phyloP scores from a whole-genome alignment of 2,888 invertebrate genomes.

The Deilephila elpenor region DNA sequence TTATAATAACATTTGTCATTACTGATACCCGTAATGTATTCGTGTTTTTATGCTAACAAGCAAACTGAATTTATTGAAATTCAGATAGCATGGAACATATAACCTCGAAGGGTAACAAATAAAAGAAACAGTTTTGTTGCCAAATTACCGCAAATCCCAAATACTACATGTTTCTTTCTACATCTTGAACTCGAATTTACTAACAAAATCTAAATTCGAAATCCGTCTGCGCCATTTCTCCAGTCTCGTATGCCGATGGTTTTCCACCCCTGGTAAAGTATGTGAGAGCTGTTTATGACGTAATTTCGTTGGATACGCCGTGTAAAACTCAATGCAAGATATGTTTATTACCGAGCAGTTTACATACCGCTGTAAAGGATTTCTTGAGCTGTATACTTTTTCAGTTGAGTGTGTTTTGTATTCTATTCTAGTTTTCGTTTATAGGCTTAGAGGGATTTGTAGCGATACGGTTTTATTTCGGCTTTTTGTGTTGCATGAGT shows the following conservation, averaged over 20 bases:
- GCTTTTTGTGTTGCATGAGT: no score
- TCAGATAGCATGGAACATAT: background rate
- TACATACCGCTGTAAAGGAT: slow-evolving; percentile 22
- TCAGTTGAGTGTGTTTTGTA: background rate
- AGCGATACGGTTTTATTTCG: no score
- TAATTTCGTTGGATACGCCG: slow-evolving; percentile 20
- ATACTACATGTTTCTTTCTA: no score
- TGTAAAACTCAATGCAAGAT: slow-evolving; percentile 25
- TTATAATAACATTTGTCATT: no score
- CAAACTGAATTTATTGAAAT: background rate
- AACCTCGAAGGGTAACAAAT: no score
- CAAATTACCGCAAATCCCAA: no score
- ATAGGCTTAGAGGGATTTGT: no score
- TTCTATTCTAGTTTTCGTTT: background rate
- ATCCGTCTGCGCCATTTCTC: no score
- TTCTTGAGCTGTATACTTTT: slow-evolving; percentile 18
- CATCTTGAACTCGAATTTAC: background rate
- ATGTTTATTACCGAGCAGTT: slow-evolving; percentile 20
- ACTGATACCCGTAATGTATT: no score
- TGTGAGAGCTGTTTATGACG: slow-evolving; percentile 24
- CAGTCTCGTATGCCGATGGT: background rate
- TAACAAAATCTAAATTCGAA: background rate
- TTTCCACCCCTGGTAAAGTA: background rate
- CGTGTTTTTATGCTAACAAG: no score
- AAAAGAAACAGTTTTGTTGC: no score